Conservation (phyloP, 1,140 invertebrate species). For the Leptinotarsa defecta region DNA sequence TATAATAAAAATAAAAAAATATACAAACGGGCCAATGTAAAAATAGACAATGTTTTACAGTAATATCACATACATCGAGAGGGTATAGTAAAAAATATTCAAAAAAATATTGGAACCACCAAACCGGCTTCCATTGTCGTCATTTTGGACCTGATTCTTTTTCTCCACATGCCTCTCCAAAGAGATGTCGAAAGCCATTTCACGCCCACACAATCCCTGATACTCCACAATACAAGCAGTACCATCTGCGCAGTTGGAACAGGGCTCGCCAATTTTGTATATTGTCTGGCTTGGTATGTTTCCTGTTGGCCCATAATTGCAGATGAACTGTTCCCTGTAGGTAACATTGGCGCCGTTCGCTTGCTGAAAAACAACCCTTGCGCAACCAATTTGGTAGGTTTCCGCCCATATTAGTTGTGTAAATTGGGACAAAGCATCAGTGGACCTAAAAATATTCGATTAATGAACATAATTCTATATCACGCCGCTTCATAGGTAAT, state of each 20-base stretch:
- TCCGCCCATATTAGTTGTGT: slow-evolving; percentile 59
- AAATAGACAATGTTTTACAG: too few relatives aligned
- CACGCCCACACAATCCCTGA: slow-evolving; percentile 42
- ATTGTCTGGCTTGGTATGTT: slow-evolving; percentile 51
- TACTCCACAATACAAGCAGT: slow-evolving; percentile 45
- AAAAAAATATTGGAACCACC: not conserved
- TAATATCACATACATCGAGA: too few relatives aligned
- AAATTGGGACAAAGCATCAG: slow-evolving; percentile 39
- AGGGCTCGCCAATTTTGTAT: slow-evolving; percentile 46
- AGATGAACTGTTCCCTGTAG: slow-evolving; percentile 51
- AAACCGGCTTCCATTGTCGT: too few relatives aligned
- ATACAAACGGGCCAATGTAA: too few relatives aligned
- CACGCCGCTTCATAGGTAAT: too few relatives aligned
- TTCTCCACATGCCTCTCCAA: not conserved
- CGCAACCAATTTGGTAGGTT: slow-evolving; percentile 53
- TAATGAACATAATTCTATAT: too few relatives aligned
- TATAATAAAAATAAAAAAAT: too few relatives aligned
- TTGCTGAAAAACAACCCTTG: slow-evolving; percentile 46
- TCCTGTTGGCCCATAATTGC: slow-evolving; percentile 58
- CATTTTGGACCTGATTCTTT: too few relatives aligned
- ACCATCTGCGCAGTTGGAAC: slow-evolving; percentile 43
- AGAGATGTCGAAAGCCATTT: slow-evolving; percentile 25
- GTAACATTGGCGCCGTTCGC: slow-evolving; percentile 27
- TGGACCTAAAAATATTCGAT: not conserved
- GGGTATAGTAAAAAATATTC: not conserved